phyloP scores from a whole-genome alignment of 2,113 vertebrate species.

The Lipophrys pholis region DNA sequence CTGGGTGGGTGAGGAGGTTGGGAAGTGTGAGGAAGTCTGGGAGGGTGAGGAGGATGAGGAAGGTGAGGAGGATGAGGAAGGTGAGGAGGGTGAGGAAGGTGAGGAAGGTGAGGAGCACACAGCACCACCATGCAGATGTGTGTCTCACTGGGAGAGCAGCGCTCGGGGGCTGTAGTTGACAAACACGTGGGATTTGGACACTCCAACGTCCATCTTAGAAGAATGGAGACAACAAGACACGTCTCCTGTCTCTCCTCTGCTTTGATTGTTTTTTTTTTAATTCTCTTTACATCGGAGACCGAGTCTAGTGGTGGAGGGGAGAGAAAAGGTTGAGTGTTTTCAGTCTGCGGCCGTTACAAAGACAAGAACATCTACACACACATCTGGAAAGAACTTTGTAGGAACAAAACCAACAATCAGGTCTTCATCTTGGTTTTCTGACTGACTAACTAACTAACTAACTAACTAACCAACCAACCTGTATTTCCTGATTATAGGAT shows the following conservation, averaged over 20 bases:
- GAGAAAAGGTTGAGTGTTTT: slow-evolving; percentile 28
- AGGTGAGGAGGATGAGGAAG: too few relatives aligned
- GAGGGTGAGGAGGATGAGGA: too few relatives aligned
- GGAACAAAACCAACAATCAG: too few relatives aligned
- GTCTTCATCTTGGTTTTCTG: too few relatives aligned
- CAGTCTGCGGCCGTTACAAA: slow-evolving; percentile 1
- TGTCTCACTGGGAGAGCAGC: slow-evolving; percentile 72
- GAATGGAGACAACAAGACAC: slow-evolving; percentile 32
- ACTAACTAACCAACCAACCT: too few relatives aligned
- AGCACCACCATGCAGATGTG: slow-evolving; percentile 65
- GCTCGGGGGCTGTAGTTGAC: slow-evolving; percentile 68
- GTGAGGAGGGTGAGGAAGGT: too few relatives aligned
- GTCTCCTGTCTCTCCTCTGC: slow-evolving; percentile 31
- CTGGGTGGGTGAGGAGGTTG: too few relatives aligned
- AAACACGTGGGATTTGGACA: slow-evolving; percentile 70
- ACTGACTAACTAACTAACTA: too few relatives aligned
- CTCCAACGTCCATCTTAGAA: slow-evolving; percentile 69
- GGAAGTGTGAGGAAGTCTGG: too few relatives aligned
- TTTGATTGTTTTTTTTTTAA: background rate
- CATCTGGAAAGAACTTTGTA: too few relatives aligned
- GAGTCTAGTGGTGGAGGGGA: slow-evolving; percentile 47
- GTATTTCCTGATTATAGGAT: too few relatives aligned
- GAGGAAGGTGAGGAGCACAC: background rate
- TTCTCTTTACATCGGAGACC: slow-evolving; percentile 40
- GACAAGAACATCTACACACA: too few relatives aligned